A percentile compares a stretch with the other conserved stretches of the same genome.
Evolutionary conservation across 2,888 invertebrate species (phyloP).

Genomic region (Vesta saturnalis): DNA sequence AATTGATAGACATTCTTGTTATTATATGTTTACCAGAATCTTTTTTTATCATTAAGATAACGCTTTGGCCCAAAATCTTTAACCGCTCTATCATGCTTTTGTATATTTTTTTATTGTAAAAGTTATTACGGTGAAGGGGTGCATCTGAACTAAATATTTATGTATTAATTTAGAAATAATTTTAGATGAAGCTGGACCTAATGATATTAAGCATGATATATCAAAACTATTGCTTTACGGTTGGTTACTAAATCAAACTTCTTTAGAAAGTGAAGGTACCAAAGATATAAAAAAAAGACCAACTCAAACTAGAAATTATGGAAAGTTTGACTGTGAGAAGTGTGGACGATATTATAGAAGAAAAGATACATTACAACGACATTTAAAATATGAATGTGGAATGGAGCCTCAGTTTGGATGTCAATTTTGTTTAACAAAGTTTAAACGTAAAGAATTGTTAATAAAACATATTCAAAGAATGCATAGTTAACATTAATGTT

Average conservation of each 20-base stretch:
- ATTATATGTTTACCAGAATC: no score
- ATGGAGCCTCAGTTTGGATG: conserved; percentile 47
- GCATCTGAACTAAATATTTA: background rate
- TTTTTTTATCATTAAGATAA: no score
- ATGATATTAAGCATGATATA: background rate
- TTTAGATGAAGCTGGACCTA: background rate
- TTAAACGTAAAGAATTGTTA: conserved; percentile 43
- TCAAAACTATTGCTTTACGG: background rate
- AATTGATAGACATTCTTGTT: no score
- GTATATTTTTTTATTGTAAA: no score
- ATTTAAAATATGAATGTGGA: conserved; percentile 48
- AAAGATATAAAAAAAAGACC: background rate
- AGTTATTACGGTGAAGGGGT: background rate
- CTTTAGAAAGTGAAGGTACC: background rate
- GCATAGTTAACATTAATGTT: background rate
- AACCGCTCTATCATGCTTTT: no score
- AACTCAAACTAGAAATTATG: background rate
- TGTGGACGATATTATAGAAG: conserved; percentile 41
- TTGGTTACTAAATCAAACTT: conserved; percentile 6
- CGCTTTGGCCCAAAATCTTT: no score
- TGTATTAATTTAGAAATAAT: conserved; percentile 1
- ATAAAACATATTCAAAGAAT: conserved; percentile 33
- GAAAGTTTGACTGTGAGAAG: conserved; percentile 49
- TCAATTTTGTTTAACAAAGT: conserved; percentile 23
- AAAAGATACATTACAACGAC: conserved; percentile 35